Conservation (phyloP, 2,797 vertebrate species). For the Lycodopsis pacificus region DNA sequence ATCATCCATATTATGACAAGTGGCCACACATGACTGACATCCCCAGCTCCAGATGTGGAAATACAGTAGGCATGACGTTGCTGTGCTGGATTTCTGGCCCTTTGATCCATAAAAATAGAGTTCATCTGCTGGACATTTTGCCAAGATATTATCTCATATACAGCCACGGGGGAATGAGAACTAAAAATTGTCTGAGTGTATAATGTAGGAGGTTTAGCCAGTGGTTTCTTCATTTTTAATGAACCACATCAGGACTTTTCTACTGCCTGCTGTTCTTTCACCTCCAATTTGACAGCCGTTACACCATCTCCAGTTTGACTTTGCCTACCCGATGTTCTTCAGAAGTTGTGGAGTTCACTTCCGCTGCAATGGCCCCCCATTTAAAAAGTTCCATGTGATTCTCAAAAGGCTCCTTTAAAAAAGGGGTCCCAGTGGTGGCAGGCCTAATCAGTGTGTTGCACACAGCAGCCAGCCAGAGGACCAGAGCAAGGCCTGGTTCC, state of each 20-base stretch:
- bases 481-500: slow-evolving; percentile 64
- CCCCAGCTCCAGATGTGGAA: slow-evolving; percentile 57
- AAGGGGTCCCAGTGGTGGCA: slow-evolving; percentile 57
- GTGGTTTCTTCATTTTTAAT: slow-evolving; percentile 51
- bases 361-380: slow-evolving; percentile 1
- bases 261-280: slow-evolving; percentile 36
- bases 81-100: slow-evolving; percentile 38
- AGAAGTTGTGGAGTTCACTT: slow-evolving; percentile 36
- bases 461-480: slow-evolving; percentile 42
- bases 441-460: slow-evolving; percentile 61
- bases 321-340: slow-evolving; percentile 22
- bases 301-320: slow-evolving; percentile 30
- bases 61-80: slow-evolving; percentile 48
- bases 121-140: slow-evolving; percentile 61
- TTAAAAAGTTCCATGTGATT: slow-evolving; percentile 35
- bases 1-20: slow-evolving; percentile 39
- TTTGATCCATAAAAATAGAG: slow-evolving; percentile 67
- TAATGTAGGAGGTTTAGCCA: slow-evolving; percentile 30
- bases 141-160: slow-evolving; percentile 34
- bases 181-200: slow-evolving; percentile 43
- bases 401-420: slow-evolving; percentile 41
- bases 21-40: slow-evolving; percentile 43
- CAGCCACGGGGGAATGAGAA: slow-evolving; percentile 33
- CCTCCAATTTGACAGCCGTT: slow-evolving; percentile 37
- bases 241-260: slow-evolving; percentile 44